phyloP scores from a whole-genome alignment of 2,888 invertebrate genomes.

The Pammene fasciana region DNA sequence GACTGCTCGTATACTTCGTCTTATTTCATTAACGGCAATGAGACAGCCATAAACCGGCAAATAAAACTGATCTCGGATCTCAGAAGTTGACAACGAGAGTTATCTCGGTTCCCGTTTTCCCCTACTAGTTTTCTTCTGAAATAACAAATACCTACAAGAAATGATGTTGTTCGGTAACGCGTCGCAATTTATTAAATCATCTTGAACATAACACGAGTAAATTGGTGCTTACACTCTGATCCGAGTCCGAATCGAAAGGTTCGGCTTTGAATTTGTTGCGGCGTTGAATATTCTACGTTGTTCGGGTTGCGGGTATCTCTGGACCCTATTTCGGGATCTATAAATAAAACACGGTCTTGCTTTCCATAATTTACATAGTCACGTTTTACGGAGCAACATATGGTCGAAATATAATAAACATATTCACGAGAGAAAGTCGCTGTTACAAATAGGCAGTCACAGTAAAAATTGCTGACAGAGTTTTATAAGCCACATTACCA shows the following conservation, averaged over 20 bases:
- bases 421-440: constrained; percentile 23
- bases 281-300: constrained; percentile 44
- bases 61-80: constrained; percentile 50
- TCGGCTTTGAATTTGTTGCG: constrained; percentile 31
- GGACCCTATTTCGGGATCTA: constrained; percentile 43
- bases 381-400: constrained; percentile 35
- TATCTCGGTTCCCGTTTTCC: constrained; percentile 8
- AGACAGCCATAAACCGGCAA: constrained; percentile 49
- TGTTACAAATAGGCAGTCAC: not conserved
- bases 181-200: constrained; percentile 25
- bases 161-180: constrained; percentile 19
- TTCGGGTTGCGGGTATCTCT: constrained; percentile 39
- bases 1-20: constrained; percentile 47
- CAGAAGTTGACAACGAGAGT: constrained; percentile 23
- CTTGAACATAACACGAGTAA: constrained; percentile 27
- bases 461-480: constrained; percentile 10
- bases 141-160: not conserved
- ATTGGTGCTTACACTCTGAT: constrained; percentile 34
- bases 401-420: constrained; percentile 32
- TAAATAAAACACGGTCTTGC: constrained; percentile 48
- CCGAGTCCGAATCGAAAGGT: constrained; percentile 26
- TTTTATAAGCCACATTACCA: not conserved
- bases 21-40: constrained; percentile 53
- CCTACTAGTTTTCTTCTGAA: constrained; percentile 15
- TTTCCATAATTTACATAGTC: constrained; percentile 44